Evolutionary conservation across 2,113 vertebrate species (phyloP).

Genomic region (Pionites leucogaster): DNA sequence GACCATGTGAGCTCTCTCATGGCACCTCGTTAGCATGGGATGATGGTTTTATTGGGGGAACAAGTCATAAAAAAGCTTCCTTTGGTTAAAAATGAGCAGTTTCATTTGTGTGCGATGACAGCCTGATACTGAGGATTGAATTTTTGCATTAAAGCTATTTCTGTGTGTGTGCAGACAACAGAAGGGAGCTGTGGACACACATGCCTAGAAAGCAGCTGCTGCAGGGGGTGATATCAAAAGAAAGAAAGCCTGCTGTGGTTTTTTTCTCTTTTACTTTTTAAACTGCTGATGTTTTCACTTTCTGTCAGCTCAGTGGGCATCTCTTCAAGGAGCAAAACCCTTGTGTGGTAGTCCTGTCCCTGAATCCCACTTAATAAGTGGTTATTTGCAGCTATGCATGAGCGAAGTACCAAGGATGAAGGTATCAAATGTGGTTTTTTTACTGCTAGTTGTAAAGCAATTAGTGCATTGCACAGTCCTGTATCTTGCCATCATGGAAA

Average conservation of each 20-base stretch:
- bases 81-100: constrained; percentile 22
- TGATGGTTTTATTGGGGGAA: constrained; percentile 55
- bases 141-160: not conserved
- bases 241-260: not conserved
- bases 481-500: not conserved
- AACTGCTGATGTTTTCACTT: not conserved
- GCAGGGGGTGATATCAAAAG: not conserved
- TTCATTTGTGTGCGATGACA: not conserved
- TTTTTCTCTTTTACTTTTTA: not conserved
- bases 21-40: constrained; percentile 45
- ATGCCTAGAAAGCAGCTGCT: not conserved
- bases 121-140: not conserved
- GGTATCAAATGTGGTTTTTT: not conserved
- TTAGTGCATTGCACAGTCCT: not conserved
- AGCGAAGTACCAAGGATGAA: not conserved
- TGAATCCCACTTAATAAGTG: not conserved
- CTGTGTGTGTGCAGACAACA: not conserved
- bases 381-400: not conserved
- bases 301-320: not conserved
- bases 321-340: not conserved
- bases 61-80: not conserved
- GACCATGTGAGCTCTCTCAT: constrained; percentile 10
- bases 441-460: not conserved
- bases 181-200: not conserved
- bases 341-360: not conserved